Percentiles rank a stretch among this genome's conserved stretches.
Conservation (phyloP, 35 echinoderm and acorn worm genomes). For the Ophiothrix spiculata region DNA sequence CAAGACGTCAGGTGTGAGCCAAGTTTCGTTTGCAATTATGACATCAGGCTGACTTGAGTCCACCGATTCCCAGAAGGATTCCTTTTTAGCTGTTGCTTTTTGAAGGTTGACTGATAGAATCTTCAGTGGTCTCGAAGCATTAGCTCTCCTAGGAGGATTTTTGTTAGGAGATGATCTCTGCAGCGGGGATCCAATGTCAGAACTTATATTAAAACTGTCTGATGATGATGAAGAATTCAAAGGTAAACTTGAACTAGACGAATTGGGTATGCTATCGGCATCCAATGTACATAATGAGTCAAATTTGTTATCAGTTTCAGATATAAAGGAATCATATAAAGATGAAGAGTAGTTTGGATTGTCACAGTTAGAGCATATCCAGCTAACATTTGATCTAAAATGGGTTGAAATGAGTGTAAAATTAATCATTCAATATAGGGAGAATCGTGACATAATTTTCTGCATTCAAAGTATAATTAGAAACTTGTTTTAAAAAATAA, state of each 20-base stretch:
- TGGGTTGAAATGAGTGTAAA: no score
- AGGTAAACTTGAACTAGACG: no score
- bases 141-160: slow-evolving; percentile 1
- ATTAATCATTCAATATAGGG: no score
- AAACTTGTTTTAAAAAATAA: no score
- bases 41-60: slow-evolving; percentile 13
- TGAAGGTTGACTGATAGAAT: slow-evolving; percentile 25
- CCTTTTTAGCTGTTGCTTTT: slow-evolving; percentile 6
- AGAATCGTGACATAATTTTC: no score
- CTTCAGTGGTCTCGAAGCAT: slow-evolving; percentile 13
- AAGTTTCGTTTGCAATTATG: slow-evolving; percentile 28
- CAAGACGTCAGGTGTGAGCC: slow-evolving; percentile 14
- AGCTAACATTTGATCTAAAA: background rate
- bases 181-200: background rate
- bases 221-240: background rate
- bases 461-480: no score
- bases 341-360: slow-evolving; percentile 18
- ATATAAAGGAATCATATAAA: background rate
- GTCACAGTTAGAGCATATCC: background rate
- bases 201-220: background rate
- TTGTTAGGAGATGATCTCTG: slow-evolving; percentile 31
- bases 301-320: background rate
- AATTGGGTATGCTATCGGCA: background rate
- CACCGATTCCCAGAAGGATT: slow-evolving; percentile 10
- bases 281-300: background rate